Percentiles rank a stretch among this genome's conserved stretches.
These are phyloP conservation scores for Diabrotica undecimpunctata DNA, from an alignment of 1,140 invertebrate genomes.

Conservation along the genomic window DNA sequence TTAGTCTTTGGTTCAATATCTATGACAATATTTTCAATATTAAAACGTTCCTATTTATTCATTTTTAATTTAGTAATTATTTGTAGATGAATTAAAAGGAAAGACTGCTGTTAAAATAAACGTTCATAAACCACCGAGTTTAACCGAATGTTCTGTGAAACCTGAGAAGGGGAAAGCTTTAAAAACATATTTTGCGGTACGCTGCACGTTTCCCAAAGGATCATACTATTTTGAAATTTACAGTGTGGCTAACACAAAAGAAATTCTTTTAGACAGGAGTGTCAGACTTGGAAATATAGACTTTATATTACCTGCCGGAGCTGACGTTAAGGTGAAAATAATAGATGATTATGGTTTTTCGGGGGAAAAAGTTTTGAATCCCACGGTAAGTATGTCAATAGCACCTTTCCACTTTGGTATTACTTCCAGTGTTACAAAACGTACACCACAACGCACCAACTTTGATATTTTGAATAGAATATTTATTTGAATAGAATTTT, in stretches of 20 bases:
- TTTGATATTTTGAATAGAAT: too few species aligned
- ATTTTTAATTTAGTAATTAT: too few species aligned
- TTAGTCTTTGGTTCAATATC: too few species aligned
- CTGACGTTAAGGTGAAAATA: background rate
- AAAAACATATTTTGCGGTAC: background rate
- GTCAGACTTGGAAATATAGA: background rate
- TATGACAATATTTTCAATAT: too few species aligned
- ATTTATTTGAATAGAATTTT: too few species aligned
- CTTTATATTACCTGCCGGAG: background rate
- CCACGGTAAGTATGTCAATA: too few species aligned
- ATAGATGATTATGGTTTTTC: background rate
- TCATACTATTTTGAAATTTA: constrained; percentile 7
- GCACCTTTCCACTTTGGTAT: too few species aligned
- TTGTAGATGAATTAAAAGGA: background rate
- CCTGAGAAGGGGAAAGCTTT: background rate
- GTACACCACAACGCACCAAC: too few species aligned
- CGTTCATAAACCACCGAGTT: background rate
- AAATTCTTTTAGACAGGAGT: background rate
- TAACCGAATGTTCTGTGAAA: background rate
- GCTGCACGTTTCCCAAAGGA: background rate
- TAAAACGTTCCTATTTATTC: too few species aligned
- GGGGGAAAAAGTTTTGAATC: too few species aligned
- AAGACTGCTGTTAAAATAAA: background rate
- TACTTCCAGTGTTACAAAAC: too few species aligned
- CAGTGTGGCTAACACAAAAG: background rate